These are phyloP conservation scores for Pristionchus entomophagus DNA, from an alignment of 2,888 invertebrate species.

Conservation along the genomic window DNA sequence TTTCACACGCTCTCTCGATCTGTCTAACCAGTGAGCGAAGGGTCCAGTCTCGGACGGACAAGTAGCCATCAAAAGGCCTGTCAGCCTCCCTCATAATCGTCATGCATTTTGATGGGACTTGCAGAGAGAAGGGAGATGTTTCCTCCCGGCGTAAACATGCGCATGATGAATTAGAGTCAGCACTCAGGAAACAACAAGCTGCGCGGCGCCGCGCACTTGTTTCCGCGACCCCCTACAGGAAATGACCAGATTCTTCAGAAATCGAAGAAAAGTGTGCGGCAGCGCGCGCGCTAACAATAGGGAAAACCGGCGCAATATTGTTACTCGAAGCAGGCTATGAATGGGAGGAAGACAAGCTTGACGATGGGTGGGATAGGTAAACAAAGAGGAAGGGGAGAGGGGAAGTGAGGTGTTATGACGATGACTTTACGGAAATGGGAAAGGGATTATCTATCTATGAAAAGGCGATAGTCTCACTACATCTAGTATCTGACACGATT, in stretches of 20 bases:
- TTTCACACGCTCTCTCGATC: neutral
- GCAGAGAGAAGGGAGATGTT: neutral
- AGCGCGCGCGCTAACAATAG: slow-evolving; percentile 32
- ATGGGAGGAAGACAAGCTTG: neutral
- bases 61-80: neutral
- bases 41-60: neutral
- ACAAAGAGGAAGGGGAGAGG: slow-evolving; percentile 1
- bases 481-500: too few species aligned
- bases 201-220: slow-evolving; percentile 28
- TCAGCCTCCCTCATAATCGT: slow-evolving; percentile 27
- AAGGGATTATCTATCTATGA: too few species aligned
- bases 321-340: neutral
- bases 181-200: neutral
- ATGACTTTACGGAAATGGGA: neutral
- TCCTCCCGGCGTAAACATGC: slow-evolving; percentile 29
- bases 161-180: neutral
- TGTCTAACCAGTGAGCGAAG: neutral
- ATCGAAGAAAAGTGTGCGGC: slow-evolving; percentile 21
- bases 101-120: slow-evolving; percentile 26
- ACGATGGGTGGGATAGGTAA: slow-evolving; percentile 41
- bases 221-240: neutral
- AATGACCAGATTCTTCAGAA: neutral
- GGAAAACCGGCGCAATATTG: too few species aligned
- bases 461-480: too few species aligned
- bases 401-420: neutral